phyloP scores from a whole-genome alignment of 2,888 invertebrate species.

The Amblyjoppa fuscipennis region DNA sequence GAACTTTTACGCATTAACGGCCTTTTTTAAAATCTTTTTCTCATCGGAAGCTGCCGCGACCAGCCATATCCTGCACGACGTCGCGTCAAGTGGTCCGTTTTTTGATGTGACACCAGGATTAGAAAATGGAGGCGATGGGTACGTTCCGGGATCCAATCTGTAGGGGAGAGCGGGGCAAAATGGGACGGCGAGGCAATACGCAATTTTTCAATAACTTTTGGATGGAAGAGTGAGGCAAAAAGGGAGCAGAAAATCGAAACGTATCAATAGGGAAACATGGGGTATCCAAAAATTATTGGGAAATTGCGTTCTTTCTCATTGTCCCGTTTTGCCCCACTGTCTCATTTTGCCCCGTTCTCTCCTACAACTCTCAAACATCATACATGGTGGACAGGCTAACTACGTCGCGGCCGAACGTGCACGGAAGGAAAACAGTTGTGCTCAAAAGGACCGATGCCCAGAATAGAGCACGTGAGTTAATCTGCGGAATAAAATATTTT shows the following conservation, averaged over 20 bases:
- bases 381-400: neutral
- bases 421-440: constrained; percentile 1
- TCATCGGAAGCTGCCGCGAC: neutral
- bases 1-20: no score
- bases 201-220: no score
- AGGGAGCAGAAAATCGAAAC: no score
- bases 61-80: neutral
- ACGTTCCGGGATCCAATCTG: constrained; percentile 7
- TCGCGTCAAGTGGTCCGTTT: neutral
- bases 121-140: neutral
- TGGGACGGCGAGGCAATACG: no score
- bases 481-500: neutral
- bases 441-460: neutral
- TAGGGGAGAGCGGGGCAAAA: neutral
- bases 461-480: neutral
- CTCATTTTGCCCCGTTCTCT: no score
- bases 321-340: no score
- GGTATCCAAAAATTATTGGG: no score
- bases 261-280: no score
- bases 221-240: no score
- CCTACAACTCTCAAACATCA: neutral
- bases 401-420: neutral
- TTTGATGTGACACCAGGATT: neutral
- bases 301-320: no score
- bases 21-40: neutral